These are phyloP conservation scores for Drosophila nr. fundita DNA, from an alignment of 2,888 invertebrate species.

Conservation along the genomic window DNA sequence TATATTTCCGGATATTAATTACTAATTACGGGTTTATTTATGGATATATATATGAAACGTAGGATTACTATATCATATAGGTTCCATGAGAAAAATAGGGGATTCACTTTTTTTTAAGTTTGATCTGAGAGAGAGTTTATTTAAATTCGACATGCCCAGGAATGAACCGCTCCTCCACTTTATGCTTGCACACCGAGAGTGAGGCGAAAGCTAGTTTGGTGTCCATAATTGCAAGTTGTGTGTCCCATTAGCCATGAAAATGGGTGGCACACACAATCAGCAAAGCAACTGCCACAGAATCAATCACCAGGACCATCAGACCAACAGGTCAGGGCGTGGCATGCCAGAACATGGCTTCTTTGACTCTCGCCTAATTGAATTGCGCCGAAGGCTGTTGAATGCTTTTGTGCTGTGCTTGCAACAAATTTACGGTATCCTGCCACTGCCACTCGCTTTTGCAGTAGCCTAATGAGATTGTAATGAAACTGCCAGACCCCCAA, in stretches of 20 bases:
- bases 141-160: neutral
- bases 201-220: slow-evolving; percentile 26
- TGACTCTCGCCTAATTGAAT: slow-evolving; percentile 62
- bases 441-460: slow-evolving; percentile 11
- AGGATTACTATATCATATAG: too few species aligned
- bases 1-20: neutral
- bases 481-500: slow-evolving; percentile 21
- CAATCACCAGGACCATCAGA: neutral
- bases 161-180: neutral
- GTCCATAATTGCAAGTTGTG: slow-evolving; percentile 51
- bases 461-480: slow-evolving; percentile 51
- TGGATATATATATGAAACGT: too few species aligned
- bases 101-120: too few species aligned
- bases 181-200: neutral
- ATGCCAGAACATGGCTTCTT: slow-evolving; percentile 14
- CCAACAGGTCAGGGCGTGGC: slow-evolving; percentile 7
- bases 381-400: slow-evolving; percentile 51
- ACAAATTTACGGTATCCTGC: slow-evolving; percentile 49
- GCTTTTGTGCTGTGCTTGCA: slow-evolving; percentile 61
- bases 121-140: neutral
- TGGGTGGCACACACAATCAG: slow-evolving; percentile 10
- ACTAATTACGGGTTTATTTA: too few species aligned
- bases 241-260: slow-evolving; percentile 50
- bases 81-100: too few species aligned
- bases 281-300: neutral